Conservation (phyloP, 2,888 invertebrate species). For the Drosophila testacea region DNA sequence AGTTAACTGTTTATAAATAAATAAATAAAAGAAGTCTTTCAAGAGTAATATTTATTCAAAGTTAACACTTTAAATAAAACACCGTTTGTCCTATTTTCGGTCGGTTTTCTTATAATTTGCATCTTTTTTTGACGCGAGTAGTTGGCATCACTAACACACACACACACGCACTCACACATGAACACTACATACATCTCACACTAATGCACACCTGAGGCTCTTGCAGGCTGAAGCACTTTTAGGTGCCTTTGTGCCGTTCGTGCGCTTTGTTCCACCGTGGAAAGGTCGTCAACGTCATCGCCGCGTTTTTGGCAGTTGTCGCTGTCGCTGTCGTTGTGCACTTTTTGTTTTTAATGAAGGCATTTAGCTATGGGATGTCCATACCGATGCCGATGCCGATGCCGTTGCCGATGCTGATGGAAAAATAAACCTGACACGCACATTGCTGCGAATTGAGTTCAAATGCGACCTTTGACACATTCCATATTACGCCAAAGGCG, state of each 20-base stretch:
- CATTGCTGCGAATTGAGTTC: slow-evolving; percentile 1
- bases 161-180: neutral
- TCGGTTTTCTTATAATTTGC: no score
- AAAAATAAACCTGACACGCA: slow-evolving; percentile 3
- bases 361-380: slow-evolving; percentile 42
- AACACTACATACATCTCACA: neutral
- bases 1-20: no score
- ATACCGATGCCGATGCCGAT: slow-evolving; percentile 11
- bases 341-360: slow-evolving; percentile 60
- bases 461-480: slow-evolving; percentile 9
- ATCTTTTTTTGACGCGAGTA: no score
- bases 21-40: no score
- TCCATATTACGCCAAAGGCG: neutral
- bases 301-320: slow-evolving; percentile 36
- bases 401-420: slow-evolving; percentile 9
- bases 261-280: slow-evolving; percentile 19
- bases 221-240: slow-evolving; percentile 57
- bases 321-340: slow-evolving; percentile 28
- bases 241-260: slow-evolving; percentile 59
- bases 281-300: slow-evolving; percentile 21
- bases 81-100: no score
- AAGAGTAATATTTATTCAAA: no score
- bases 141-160: neutral
- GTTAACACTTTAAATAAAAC: no score
- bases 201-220: slow-evolving; percentile 51